phyloP scores from a whole-genome alignment of 2,797 vertebrate genomes.

The Australoheros facetus region DNA sequence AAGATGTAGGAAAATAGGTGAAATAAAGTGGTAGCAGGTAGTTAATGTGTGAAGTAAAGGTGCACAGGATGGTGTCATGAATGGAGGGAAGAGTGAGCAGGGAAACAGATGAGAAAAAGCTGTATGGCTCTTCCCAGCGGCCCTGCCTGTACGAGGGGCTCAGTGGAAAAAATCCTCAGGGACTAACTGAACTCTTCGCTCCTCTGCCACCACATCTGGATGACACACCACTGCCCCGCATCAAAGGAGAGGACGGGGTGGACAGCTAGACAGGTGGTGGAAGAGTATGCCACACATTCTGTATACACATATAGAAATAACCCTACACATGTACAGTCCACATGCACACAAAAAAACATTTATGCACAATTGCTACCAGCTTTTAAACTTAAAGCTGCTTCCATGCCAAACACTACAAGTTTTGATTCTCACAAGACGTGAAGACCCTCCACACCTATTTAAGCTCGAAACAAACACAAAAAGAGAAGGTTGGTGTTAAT shows the following conservation, averaged over 20 bases:
- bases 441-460: neutral
- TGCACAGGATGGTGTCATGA: neutral
- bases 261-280: conserved; percentile 47
- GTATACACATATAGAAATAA: neutral
- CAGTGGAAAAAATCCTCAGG: conserved; percentile 43
- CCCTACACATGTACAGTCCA: neutral
- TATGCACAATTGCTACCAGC: neutral
- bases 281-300: conserved; percentile 11
- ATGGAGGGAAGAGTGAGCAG: neutral
- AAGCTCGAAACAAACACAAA: neutral
- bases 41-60: neutral
- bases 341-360: neutral
- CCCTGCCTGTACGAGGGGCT: conserved; percentile 33
- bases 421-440: neutral
- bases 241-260: conserved; percentile 49
- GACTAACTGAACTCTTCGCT: conserved; percentile 68
- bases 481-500: neutral
- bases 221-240: conserved; percentile 49
- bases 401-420: neutral
- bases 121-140: conserved; percentile 25
- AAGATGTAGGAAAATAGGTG: neutral
- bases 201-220: conserved; percentile 68
- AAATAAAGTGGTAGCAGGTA: neutral
- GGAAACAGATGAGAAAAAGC: conserved; percentile 1
- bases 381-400: neutral